Conservation (phyloP, 2,797 vertebrate species). For the Harpagifer antarcticus region DNA sequence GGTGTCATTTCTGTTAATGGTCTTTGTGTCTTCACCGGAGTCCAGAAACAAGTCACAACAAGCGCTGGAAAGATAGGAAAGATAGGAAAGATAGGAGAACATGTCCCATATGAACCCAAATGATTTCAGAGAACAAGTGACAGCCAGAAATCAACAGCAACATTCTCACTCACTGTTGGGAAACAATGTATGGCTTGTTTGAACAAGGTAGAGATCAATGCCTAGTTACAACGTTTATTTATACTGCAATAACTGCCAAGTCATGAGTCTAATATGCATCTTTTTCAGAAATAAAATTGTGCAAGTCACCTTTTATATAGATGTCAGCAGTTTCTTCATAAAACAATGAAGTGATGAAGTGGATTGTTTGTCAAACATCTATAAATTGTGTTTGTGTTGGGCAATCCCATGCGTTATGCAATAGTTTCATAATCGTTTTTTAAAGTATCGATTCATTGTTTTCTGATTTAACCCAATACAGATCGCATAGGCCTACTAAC, state of each 20-base stretch:
- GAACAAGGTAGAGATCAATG: conserved; percentile 52
- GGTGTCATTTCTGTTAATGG: conserved; percentile 22
- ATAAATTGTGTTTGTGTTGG: conserved; percentile 22
- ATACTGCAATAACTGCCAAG: neutral
- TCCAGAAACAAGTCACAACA: conserved; percentile 69
- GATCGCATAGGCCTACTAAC: neutral
- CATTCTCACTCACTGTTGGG: conserved; percentile 26
- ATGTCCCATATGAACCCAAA: neutral
- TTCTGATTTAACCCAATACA: neutral
- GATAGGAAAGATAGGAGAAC: conserved; percentile 4
- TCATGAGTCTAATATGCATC: neutral
- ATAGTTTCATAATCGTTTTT: neutral
- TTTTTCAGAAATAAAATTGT: too few relatives aligned
- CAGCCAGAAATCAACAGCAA: neutral
- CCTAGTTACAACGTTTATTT: neutral
- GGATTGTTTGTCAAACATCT: neutral
- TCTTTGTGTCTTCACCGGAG: conserved; percentile 29
- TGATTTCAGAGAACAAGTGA: neutral
- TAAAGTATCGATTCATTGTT: neutral
- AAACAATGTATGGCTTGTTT: conserved; percentile 58
- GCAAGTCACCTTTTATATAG: neutral
- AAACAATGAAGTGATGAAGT: conserved; percentile 1
- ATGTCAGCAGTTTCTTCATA: neutral
- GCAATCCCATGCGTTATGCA: conserved; percentile 18
- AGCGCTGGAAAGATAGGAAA: conserved; percentile 10